Conservation (phyloP, 2,888 invertebrate species). For the Dasypogon diadema region DNA sequence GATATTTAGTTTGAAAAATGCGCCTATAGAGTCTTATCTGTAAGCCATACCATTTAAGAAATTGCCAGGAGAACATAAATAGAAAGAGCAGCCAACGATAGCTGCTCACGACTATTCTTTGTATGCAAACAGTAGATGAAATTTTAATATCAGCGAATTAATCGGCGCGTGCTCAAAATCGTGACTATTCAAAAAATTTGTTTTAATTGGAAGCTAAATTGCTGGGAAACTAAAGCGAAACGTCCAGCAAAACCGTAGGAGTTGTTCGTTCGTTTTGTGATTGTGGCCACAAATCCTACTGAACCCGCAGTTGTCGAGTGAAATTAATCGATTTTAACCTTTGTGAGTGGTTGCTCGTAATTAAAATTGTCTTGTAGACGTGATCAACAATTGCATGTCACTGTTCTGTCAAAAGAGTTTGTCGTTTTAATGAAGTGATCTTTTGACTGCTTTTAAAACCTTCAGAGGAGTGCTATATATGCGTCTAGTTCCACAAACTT, state of each 20-base stretch:
- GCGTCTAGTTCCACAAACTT: too few relatives aligned
- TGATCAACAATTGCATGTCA: slow-evolving; percentile 5
- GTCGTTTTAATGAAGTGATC: slow-evolving; percentile 1
- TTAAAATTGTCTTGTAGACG: slow-evolving; percentile 12
- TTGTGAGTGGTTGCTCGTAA: background rate
- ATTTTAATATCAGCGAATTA: slow-evolving; percentile 55
- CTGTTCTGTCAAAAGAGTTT: background rate
- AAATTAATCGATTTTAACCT: background rate
- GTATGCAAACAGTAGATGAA: slow-evolving; percentile 52
- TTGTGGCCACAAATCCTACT: background rate
- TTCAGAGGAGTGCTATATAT: too few relatives aligned
- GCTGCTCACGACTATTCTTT: background rate
- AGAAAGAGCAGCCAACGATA: background rate
- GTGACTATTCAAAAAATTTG: slow-evolving; percentile 55
- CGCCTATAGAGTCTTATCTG: background rate
- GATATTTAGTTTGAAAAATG: background rate
- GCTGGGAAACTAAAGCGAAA: slow-evolving; percentile 39
- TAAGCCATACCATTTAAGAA: background rate
- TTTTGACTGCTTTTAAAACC: too few relatives aligned
- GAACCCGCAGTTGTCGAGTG: background rate
- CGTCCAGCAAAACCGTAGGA: background rate
- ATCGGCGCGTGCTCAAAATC: slow-evolving; percentile 56
- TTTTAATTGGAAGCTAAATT: slow-evolving; percentile 54
- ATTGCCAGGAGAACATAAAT: background rate
- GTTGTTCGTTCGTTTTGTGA: background rate